Evolutionary conservation across 2,113 vertebrate genomes (phyloP), one percentile per base, ranked within the genome.

Genomic region (Rhynchomys soricoides): DNA sequence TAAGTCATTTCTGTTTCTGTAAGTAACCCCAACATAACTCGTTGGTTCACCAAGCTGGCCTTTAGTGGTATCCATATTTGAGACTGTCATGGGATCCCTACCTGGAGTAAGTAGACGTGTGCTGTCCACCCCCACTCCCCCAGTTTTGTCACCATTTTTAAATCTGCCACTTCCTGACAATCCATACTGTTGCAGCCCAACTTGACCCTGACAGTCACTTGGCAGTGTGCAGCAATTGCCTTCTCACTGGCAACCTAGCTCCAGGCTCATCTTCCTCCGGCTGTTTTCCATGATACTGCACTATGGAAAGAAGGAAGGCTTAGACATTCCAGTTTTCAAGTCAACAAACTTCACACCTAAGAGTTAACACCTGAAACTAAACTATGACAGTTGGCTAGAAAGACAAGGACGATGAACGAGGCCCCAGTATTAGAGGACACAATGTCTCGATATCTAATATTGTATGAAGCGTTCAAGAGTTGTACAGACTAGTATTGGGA

Each of bases 281-380:
- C 19, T 59, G 64, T 57, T 74, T 75, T 85, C 95, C 43, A 90
- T 11, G 3, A 17, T n/a, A 34, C 70, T 79, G 73, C n/a, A 50
- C 70, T 52, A 37, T 11, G n/a, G 10, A 81, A 74, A 81, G 7
- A 59, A 2, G 19, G 71, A 29, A 50, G 45, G 21, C 71, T 57
- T 37, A 31, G 52, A 86, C 68, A 78, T 26, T 29, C 24, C 45
- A 90, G 8, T 70, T 68, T n/a, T 81, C 55, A 45, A 12, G n/a
- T 64, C 81, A 57, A 79, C 57, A 94, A 59, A 91, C 74, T 90
- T 89, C 83, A 57, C 40, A 85, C 45, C 89, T 10, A 62, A 90
- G 45, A 93, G 31, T 5, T 75, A 71, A 95, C 9, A 95, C 2
- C 34, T 70, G n/a, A 81, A 95, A 86, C 73, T 40, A 70, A 91